Conservation (phyloP, 30 jellyfish, hydroid and myxozoan species). For the Hydractinia symbiolongicarpus region DNA sequence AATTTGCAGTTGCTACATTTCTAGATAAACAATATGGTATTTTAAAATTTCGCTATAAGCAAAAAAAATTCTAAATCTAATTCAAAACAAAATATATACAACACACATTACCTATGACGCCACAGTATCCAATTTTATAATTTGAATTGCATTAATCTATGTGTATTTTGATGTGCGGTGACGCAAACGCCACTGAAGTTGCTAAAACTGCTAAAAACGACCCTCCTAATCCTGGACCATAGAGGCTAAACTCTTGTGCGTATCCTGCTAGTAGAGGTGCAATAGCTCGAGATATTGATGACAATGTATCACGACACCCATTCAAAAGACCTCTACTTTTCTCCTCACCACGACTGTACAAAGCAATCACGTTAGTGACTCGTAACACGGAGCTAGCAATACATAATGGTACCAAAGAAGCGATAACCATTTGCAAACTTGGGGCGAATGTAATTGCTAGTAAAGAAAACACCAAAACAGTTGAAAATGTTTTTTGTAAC, state of each 20-base stretch:
- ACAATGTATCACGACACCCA: constrained; percentile 71
- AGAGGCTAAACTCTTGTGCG: constrained; percentile 58
- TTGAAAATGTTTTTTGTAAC: constrained; percentile 70
- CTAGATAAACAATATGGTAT: too few relatives aligned
- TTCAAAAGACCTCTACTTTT: constrained; percentile 66
- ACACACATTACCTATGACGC: too few relatives aligned
- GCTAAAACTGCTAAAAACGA: constrained; percentile 8
- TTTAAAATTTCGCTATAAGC: too few relatives aligned
- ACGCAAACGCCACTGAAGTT: not conserved
- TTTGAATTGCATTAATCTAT: too few relatives aligned
- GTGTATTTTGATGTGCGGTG: too few relatives aligned
- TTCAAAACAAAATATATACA: too few relatives aligned
- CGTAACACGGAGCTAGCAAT: constrained; percentile 74
- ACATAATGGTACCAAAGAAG: constrained; percentile 70
- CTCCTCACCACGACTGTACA: constrained; percentile 62
- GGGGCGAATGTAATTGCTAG: constrained; percentile 55
- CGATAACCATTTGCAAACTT: constrained; percentile 33
- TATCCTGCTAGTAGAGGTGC: constrained; percentile 90
- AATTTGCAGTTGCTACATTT: too few relatives aligned
- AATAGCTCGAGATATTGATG: constrained; percentile 77
- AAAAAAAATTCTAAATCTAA: too few relatives aligned
- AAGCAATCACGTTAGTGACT: constrained; percentile 57
- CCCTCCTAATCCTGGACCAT: constrained; percentile 79
- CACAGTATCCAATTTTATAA: too few relatives aligned
- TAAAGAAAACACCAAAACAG: constrained; percentile 51